These are phyloP conservation scores for Sinelater perroti DNA, from an alignment of 2,888 invertebrate genomes.

Conservation along the genomic window DNA sequence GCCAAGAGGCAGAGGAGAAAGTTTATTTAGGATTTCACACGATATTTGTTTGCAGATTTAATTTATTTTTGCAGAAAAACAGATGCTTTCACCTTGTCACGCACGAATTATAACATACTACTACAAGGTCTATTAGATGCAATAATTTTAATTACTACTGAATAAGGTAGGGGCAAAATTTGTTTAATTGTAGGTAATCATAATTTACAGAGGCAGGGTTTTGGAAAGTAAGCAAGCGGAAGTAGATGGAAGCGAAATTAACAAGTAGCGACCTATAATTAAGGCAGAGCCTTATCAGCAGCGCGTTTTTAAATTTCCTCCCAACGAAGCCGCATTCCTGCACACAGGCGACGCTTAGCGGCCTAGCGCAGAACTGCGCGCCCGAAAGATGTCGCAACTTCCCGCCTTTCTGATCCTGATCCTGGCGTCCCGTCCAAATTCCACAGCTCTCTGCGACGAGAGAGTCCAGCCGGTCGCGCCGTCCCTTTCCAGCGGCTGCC, in stretches of 20 bases:
- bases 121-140: no score
- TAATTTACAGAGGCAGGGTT: no score
- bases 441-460: conserved; percentile 33
- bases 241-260: conserved; percentile 10
- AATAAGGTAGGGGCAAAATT: no score
- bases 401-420: conserved; percentile 41
- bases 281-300: not conserved
- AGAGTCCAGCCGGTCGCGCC: conserved; percentile 30
- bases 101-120: no score
- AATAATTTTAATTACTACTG: no score
- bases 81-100: no score
- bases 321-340: conserved; percentile 42
- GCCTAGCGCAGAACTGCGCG: conserved; percentile 51
- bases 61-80: not conserved
- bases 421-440: conserved; percentile 35
- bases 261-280: conserved; percentile 12
- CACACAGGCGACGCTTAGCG: conserved; percentile 58
- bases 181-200: no score
- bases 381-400: conserved; percentile 57
- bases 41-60: conserved; percentile 13
- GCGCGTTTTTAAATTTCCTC: conserved; percentile 7
- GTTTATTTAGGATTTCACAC: conserved; percentile 20
- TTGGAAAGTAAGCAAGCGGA: no score
- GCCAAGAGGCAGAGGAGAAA: conserved; percentile 22
- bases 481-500: conserved; percentile 36